Base-by-base conservation (phyloP, 2,888 invertebrate species). In the Mechanitis mazaeus region DNA sequence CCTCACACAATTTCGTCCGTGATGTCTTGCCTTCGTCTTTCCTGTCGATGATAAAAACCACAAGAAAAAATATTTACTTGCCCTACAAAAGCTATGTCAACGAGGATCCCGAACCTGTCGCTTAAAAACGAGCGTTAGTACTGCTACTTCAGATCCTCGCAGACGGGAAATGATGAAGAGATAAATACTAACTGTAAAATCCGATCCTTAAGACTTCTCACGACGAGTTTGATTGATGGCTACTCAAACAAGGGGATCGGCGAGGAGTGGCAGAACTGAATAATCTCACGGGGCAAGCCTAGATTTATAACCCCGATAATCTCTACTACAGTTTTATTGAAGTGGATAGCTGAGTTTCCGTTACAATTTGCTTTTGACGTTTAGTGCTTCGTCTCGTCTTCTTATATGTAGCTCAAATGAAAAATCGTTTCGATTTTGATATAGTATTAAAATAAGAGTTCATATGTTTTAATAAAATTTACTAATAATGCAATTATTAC, bases 201-300 rank as follows among this genome's bases (percentile, higher is more conserved):
- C 9, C 9, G 3, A 42, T 3, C 9, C 6, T 9, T 42, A 42
- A 42, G 28, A 50, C 20, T 28, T 46, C 54, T 46, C 56, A 61
- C 47, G 58, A 61, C 54, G 59, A 50, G 55, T 61, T 62, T 66
- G 66, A 64, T 64, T 60, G 54, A 64, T 66, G 61, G 60, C 64
- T 62, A 56, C 62, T 61, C 61, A 64, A 61, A 67, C 58, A 65
- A 63, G 35, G 64, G 67, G 55, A 57, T 59, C 55, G 61, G 57
- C 62, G 46, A 55, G 57, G 61, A 63, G 64, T 67, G 58, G 63
- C 61, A 60, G 56, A 53, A 56, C 60, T 64, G 56, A 66, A 60
- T 62, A 64, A 66, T 64, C 64, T 58, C 54, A 42, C 20, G 54
- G 55, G 63, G 20, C 54, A 53, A 58, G 61, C 47, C 56, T 42